Evolutionary conservation across 2,113 vertebrate species (phyloP), one percentile per base, ranked within the genome.

Genomic region (Arenaria interpres): DNA sequence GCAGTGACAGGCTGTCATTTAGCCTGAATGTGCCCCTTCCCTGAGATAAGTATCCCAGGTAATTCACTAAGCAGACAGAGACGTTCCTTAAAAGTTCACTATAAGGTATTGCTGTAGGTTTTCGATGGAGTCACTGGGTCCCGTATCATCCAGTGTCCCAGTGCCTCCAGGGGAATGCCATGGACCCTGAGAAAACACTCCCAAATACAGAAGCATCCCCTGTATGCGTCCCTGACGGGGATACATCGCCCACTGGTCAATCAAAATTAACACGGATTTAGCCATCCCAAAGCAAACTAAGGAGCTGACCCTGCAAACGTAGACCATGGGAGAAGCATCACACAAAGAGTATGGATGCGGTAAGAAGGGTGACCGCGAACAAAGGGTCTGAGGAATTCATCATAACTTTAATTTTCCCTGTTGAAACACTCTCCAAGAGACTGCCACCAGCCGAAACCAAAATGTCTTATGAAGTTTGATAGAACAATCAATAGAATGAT

Each of bases 111-210:
- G 30, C 39, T 35, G 25, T 2, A 37, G 71, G 51, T 41, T 33
- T n/a, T 24, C 60, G 12, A 2, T 0, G 12, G 67, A 76, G 60
- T 48, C 48, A 3, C 32, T 0, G 12, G 10, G 6, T 19, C 27
- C 46, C 1, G 2, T 6, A 4, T 0, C 66, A 41, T 10, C 72
- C 8, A 1, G 43, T 32, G 45, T 18, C 53, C 67, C 57, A 25
- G 21, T 39, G 68, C n/a, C 88, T 56, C 33, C 46, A 60, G 21
- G 24, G 37, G 53, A 54, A n/a, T 22, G 8, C 43, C 53, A 43
- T 0, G 3, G 68, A 27, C 41, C 4, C 4, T 1, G 11, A 28
- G 39, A 35, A 51, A 56, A 33, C 0, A 0, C 9, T 43, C 50
- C 66, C 27, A 46, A 21, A 1, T 15, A 17, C 54, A 23, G 60